phyloP scores from a whole-genome alignment of 2,113 vertebrate genomes.

The Callorhinus ursinus region DNA sequence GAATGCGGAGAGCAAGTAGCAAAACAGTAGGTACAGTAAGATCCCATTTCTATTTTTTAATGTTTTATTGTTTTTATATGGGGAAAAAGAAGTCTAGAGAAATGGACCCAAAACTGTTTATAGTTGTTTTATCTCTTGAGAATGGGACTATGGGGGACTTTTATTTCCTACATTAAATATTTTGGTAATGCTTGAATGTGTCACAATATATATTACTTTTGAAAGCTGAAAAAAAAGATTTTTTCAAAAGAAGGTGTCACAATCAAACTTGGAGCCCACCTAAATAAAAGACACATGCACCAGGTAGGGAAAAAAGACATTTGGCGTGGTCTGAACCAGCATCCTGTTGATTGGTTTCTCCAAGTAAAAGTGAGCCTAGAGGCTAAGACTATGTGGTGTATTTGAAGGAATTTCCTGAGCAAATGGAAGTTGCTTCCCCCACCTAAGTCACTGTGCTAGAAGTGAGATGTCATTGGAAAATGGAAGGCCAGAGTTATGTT shows the following conservation, averaged over 20 bases:
- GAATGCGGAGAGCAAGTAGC: background rate
- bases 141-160: slow-evolving; percentile 51
- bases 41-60: background rate
- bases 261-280: background rate
- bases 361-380: background rate
- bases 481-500: background rate
- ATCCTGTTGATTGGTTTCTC: background rate
- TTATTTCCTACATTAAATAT: slow-evolving; percentile 53
- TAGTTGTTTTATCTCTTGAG: slow-evolving; percentile 39
- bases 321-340: background rate
- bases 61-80: background rate
- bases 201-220: slow-evolving; percentile 14
- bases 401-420: background rate
- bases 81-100: background rate
- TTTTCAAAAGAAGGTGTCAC: background rate
- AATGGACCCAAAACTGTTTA: slow-evolving; percentile 33
- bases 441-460: background rate
- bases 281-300: background rate
- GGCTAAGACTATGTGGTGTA: background rate
- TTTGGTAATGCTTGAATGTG: slow-evolving; percentile 43
- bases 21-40: background rate
- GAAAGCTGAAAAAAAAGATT: background rate
- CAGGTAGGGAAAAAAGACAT: background rate
- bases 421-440: slow-evolving; percentile 20
- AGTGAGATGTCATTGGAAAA: background rate